Conservation (phyloP, 2,888 invertebrate species). For the Herminia tarsipennalis region DNA sequence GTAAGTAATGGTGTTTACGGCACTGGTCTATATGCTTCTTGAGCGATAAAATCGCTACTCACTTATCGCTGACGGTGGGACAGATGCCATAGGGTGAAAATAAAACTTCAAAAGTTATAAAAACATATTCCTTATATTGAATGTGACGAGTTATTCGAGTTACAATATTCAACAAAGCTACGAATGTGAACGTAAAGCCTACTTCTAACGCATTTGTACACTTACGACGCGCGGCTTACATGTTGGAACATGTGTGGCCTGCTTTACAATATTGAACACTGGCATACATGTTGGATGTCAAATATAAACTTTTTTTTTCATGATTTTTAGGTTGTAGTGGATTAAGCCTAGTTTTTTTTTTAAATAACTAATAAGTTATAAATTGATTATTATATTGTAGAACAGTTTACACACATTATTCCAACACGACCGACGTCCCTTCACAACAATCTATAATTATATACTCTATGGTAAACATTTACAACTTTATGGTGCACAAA, state of each 20-base stretch:
- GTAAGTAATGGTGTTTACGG: too few relatives aligned
- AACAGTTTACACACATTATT: constrained; percentile 8
- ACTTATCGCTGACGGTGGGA: too few relatives aligned
- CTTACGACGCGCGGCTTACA: constrained; percentile 3
- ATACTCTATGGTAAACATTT: constrained; percentile 38
- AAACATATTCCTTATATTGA: constrained; percentile 63
- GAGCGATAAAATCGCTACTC: too few relatives aligned
- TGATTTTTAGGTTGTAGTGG: too few relatives aligned
- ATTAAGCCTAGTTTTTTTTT: background rate
- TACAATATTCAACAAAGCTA: constrained; percentile 53
- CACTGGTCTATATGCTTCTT: too few relatives aligned
- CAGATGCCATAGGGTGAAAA: constrained; percentile 26
- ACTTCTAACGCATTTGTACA: constrained; percentile 38
- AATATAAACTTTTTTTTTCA: too few relatives aligned
- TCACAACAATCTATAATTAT: constrained; percentile 35
- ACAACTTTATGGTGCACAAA: constrained; percentile 30
- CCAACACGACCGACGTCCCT: constrained; percentile 2
- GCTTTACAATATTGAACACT: background rate
- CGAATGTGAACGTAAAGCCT: constrained; percentile 28
- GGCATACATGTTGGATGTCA: background rate
- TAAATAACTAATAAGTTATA: too few relatives aligned
- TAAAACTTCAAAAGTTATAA: constrained; percentile 50
- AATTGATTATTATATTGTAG: too few relatives aligned
- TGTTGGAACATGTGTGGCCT: constrained; percentile 1
- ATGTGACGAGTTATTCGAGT: constrained; percentile 44